A percentile compares a stretch with the other conserved stretches of the same genome.
Evolutionary conservation across 2,888 invertebrate genomes (phyloP).

Genomic region (Drosophila formosana): DNA sequence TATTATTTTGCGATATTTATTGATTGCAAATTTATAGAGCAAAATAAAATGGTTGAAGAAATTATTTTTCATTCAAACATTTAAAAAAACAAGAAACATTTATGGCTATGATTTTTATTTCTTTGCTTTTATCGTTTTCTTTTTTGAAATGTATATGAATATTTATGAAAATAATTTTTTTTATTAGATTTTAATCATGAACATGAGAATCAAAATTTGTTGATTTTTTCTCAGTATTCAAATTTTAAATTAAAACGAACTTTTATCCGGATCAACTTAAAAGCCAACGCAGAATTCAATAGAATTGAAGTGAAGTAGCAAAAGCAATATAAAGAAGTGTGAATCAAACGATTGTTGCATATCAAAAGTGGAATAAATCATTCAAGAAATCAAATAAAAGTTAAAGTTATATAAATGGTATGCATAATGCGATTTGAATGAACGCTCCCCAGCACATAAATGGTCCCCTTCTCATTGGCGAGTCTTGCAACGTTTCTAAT

Average conservation of each 20-base stretch:
- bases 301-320: background rate
- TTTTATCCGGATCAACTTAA: background rate
- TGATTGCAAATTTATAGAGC: background rate
- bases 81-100: background rate
- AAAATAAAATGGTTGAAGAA: background rate
- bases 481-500: slow-evolving; percentile 47
- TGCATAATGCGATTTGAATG: slow-evolving; percentile 39
- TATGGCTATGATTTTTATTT: background rate
- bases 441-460: slow-evolving; percentile 18
- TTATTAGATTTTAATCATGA: background rate
- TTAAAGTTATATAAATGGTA: slow-evolving; percentile 15
- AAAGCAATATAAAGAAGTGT: slow-evolving; percentile 12
- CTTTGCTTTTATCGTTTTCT: background rate
- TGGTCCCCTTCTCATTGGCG: slow-evolving; percentile 46
- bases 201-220: background rate
- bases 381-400: background rate
- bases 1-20: background rate
- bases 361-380: slow-evolving; percentile 22
- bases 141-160: background rate
- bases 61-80: background rate
- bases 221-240: background rate
- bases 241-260: background rate
- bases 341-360: slow-evolving; percentile 6
- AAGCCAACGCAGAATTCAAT: background rate
- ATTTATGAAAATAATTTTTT: background rate